These are phyloP conservation scores for Trachops cirrhosus DNA, from an alignment of 2,797 vertebrate species.

Conservation along the genomic window DNA sequence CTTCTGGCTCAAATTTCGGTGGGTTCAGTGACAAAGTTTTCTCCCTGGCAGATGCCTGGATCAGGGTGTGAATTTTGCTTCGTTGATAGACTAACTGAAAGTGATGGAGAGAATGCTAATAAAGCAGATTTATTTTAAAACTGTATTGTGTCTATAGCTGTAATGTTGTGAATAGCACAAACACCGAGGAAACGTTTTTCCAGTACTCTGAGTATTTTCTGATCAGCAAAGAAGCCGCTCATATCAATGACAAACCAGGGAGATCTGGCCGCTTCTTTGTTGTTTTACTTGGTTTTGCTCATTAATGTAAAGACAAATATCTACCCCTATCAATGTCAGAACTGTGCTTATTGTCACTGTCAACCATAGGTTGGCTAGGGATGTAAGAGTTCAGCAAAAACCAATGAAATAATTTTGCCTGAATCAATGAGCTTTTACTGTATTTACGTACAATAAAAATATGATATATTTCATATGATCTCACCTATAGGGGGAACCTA, in stretches of 20 bases:
- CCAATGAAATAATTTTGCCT: not conserved
- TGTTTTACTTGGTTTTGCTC: not conserved
- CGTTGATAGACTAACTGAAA: not conserved
- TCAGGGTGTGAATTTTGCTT: not conserved
- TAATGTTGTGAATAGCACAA: not conserved
- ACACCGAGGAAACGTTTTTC: not conserved
- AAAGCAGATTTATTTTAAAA: not conserved
- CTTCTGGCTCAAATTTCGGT: not conserved
- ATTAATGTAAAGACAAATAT: not conserved
- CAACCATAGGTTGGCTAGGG: not conserved
- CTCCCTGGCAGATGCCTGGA: not conserved
- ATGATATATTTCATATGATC: not conserved
- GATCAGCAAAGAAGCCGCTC: not conserved
- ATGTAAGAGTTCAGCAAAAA: not conserved
- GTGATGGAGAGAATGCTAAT: not conserved
- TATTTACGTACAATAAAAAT: not conserved
- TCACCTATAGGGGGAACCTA: no score
- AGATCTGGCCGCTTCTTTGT: not conserved
- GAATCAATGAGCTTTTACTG: not conserved
- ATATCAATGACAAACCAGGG: not conserved
- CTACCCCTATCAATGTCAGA: not conserved
- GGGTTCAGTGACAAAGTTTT: not conserved
- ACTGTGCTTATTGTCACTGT: not conserved
- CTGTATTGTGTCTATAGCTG: not conserved
- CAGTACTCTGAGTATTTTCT: not conserved